A percentile compares a stretch with the other conserved stretches of the same genome.
phyloP scores from a whole-genome alignment of 2,888 invertebrate genomes.

The Apamea crenata region DNA sequence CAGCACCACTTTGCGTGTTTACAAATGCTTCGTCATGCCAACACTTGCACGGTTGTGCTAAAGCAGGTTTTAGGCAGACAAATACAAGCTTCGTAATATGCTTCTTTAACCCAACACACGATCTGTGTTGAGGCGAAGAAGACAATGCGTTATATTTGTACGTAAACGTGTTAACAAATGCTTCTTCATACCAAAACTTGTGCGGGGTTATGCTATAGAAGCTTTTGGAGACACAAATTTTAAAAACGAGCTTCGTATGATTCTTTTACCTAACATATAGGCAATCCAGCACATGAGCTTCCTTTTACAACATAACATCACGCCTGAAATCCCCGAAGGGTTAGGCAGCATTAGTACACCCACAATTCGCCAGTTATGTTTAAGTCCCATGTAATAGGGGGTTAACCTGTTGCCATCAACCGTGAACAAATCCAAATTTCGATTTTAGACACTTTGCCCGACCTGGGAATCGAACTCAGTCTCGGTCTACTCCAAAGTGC shows the following conservation, averaged over 20 bases:
- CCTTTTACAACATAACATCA: too few relatives aligned
- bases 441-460: neutral
- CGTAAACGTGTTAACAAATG: neutral
- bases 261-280: too few relatives aligned
- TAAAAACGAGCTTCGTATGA: neutral
- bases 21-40: neutral
- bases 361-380: neutral
- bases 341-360: neutral
- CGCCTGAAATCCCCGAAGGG: neutral
- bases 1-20: neutral
- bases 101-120: neutral
- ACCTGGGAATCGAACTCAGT: neutral
- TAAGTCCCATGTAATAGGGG: neutral
- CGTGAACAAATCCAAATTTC: neutral
- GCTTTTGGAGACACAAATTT: neutral
- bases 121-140: neutral
- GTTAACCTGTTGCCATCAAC: neutral
- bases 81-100: neutral
- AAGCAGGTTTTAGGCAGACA: neutral
- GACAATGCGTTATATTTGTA: neutral
- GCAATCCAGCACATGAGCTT: too few relatives aligned
- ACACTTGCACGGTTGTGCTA: neutral
- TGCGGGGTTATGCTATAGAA: too few relatives aligned
- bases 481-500: too few relatives aligned
- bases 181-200: neutral